Percentiles rank a stretch among this genome's conserved stretches.
These are phyloP conservation scores for Muscicapa adusta DNA, from an alignment of 2,113 vertebrate genomes.

Conservation along the genomic window DNA sequence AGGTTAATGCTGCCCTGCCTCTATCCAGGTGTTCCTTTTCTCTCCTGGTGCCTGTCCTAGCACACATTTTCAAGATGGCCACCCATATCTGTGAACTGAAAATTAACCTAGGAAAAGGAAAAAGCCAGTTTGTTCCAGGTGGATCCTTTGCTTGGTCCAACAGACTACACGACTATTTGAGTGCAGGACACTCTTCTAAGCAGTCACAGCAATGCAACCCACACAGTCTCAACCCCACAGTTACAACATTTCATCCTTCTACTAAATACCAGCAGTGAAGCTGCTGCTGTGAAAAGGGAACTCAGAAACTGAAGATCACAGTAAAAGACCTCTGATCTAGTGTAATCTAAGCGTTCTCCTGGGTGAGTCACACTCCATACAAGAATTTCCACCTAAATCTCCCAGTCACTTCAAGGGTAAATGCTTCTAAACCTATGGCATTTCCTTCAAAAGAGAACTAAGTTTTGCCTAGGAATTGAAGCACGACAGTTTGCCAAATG, in stretches of 20 bases:
- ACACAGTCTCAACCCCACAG: not conserved
- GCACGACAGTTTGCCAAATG: not conserved
- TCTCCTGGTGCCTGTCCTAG: not conserved
- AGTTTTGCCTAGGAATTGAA: not conserved
- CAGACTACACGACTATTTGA: not conserved
- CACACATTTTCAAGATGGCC: not conserved
- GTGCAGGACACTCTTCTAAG: not conserved
- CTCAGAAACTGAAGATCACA: not conserved
- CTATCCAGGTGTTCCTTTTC: not conserved
- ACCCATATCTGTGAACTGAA: not conserved
- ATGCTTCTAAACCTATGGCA: not conserved
- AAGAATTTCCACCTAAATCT: not conserved
- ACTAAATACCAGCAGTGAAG: not conserved
- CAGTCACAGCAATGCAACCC: not conserved
- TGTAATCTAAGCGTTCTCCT: not conserved
- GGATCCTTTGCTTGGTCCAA: not conserved
- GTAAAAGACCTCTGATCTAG: not conserved
- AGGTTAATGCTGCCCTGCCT: not conserved
- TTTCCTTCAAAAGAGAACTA: not conserved
- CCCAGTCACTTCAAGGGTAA: not conserved
- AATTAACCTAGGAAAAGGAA: not conserved
- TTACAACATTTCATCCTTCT: not conserved
- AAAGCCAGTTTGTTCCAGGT: not conserved
- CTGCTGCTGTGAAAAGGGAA: not conserved
- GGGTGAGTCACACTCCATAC: fast-evolving